A percentile compares a stretch with the other conserved stretches of the same genome.
Evolutionary conservation across 2,888 invertebrate genomes (phyloP).

Genomic region (Timandra comae): DNA sequence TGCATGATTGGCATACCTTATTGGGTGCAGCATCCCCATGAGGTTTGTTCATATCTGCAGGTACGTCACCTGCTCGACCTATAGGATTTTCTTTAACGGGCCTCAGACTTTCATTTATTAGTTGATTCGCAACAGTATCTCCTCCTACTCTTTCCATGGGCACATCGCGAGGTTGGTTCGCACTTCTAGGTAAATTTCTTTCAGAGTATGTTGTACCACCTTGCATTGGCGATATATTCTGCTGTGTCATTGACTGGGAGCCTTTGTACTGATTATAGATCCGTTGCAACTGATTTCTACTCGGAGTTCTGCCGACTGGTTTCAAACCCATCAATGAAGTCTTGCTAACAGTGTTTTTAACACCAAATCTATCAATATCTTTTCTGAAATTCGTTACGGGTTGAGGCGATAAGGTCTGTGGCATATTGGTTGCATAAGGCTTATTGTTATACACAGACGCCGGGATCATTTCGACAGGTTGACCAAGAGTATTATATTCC

Average conservation of each 20-base stretch:
- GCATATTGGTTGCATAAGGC: slow-evolving; percentile 30
- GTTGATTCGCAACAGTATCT: slow-evolving; percentile 42
- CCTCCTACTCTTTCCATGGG: slow-evolving; percentile 54
- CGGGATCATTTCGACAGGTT: slow-evolving; percentile 53
- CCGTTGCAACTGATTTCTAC: slow-evolving; percentile 54
- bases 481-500: slow-evolving; percentile 59
- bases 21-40: slow-evolving; percentile 9
- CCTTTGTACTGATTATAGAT: slow-evolving; percentile 63
- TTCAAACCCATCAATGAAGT: slow-evolving; percentile 48
- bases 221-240: slow-evolving; percentile 37
- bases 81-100: slow-evolving; percentile 23
- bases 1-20: no score
- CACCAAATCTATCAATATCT: slow-evolving; percentile 32
- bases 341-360: slow-evolving; percentile 59
- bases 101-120: slow-evolving; percentile 15
- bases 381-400: slow-evolving; percentile 21
- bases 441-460: slow-evolving; percentile 34
- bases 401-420: slow-evolving; percentile 56
- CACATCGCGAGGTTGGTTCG: slow-evolving; percentile 22
- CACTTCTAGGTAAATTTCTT: slow-evolving; percentile 35
- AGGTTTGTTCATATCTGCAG: slow-evolving; percentile 25
- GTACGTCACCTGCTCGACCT: slow-evolving; percentile 44
- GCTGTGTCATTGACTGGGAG: slow-evolving; percentile 56
- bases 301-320: slow-evolving; percentile 39
- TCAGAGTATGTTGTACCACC: slow-evolving; percentile 47